phyloP scores from a whole-genome alignment of 2,113 vertebrate genomes.

The Polyodon spathula region DNA sequence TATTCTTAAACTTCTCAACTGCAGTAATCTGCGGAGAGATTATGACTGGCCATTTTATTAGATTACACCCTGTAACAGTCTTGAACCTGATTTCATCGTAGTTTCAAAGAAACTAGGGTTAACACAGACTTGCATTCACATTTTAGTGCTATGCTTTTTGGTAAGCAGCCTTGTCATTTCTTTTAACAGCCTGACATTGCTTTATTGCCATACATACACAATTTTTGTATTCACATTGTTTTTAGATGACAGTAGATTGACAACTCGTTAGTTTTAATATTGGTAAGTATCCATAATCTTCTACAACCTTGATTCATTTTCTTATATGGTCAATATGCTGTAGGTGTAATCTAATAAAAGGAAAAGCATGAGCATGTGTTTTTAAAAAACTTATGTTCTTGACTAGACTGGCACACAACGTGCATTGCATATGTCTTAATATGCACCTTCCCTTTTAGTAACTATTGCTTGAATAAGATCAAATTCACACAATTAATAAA shows the following conservation, averaged over 20 bases:
- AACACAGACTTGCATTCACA: conserved; percentile 40
- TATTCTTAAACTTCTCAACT: conserved; percentile 66
- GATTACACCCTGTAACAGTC: conserved; percentile 76
- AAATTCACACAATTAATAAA: conserved; percentile 81
- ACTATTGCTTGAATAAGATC: conserved; percentile 94
- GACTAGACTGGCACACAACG: conserved; percentile 83
- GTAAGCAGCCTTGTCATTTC: conserved; percentile 51
- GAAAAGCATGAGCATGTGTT: conserved; percentile 62
- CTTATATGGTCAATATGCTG: conserved; percentile 36
- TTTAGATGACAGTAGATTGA: neutral
- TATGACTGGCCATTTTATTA: conserved; percentile 74
- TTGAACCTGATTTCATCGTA: conserved; percentile 68
- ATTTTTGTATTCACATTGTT: neutral
- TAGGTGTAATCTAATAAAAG: conserved; percentile 70
- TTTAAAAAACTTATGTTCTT: conserved; percentile 62
- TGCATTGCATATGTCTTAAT: conserved; percentile 91
- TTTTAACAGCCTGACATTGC: conserved; percentile 40
- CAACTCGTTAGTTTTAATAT: neutral
- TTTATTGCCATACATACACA: conserved; percentile 44
- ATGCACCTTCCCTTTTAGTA: conserved; percentile 74
- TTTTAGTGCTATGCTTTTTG: conserved; percentile 54
- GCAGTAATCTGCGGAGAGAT: conserved; percentile 49
- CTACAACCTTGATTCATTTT: neutral
- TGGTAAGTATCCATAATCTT: conserved; percentile 11
- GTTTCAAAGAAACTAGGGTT: conserved; percentile 58